Base-by-base conservation (phyloP, 2,797 vertebrate species). In the Amazona finschi region DNA sequence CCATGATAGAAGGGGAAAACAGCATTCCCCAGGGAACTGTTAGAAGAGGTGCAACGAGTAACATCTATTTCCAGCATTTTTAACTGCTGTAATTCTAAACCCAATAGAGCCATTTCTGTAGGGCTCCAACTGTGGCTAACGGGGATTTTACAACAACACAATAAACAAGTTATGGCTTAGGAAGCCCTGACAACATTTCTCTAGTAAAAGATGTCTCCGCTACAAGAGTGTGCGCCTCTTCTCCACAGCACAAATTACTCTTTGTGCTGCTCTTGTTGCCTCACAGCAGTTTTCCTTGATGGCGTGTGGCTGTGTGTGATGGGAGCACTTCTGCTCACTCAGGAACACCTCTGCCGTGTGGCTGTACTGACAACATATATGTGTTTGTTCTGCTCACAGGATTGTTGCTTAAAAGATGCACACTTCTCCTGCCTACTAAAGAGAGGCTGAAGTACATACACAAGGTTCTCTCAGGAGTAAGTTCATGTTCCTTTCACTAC, bases 341-440 rank as follows among this genome's bases (percentile, higher is more conserved):
- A 61, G 65, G 24, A 41, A 52, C 5, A 38, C 50, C 6, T 27
- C 61, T 28, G 46, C 62, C 38, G 27, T 11, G 16, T 50, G 5
- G 21, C 31, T 73, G 17, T 39, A 16, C 94, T 83, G 73, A 64
- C 2, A 19, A 5, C 4, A 0, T 6, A 8, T 8, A 2, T 2
- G 5, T 50, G 2, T 44, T 60, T 0, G 1, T 96, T 89, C 38
- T 55, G 7, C 60, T 96, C 66, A 77, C 95, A 99, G 99, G 99
- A 62, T 77, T 99, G 92, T 94, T 99, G 89, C 98, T 99, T 85
- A 99, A 99, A 96, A 98, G 99, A 91, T 99, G 98, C 84, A 99
- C 99, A 0, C 93, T 99, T 74, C 97, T 99, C 64, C 87, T 98
- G 25, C 98, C 99, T 69, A 99, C 99, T 67, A 99, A 98, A 91